Evolutionary conservation across 2,888 invertebrate genomes (phyloP).

Genomic region (Encarsia formosa): DNA sequence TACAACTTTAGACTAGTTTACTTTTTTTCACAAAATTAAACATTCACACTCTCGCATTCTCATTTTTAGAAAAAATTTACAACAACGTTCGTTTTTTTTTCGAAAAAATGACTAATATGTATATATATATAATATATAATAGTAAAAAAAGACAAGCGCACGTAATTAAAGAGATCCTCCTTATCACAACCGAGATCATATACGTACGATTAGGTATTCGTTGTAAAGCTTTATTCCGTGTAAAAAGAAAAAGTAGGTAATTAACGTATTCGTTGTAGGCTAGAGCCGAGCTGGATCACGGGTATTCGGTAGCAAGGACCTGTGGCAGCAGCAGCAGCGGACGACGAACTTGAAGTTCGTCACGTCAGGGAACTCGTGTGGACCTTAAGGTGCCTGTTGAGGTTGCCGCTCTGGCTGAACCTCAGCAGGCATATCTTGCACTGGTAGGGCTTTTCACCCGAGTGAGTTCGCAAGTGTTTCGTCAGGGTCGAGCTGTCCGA

Average conservation of each 20-base stretch:
- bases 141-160: too few relatives aligned
- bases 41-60: too few relatives aligned
- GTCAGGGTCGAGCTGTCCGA: constrained; percentile 98
- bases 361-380: constrained; percentile 63
- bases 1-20: constrained; percentile 29
- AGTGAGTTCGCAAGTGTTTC: constrained; percentile 89
- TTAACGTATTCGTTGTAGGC: constrained; percentile 24
- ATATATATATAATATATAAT: too few relatives aligned
- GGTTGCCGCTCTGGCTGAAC: constrained; percentile 97
- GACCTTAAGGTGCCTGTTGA: constrained; percentile 98
- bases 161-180: too few relatives aligned
- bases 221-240: too few relatives aligned
- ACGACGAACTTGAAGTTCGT: constrained; percentile 33
- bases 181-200: too few relatives aligned
- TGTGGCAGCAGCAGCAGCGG: constrained; percentile 37
- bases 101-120: too few relatives aligned
- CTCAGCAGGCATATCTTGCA: constrained; percentile 93
- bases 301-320: constrained; percentile 48
- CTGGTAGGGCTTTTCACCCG: constrained; percentile 95
- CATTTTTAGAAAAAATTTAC: too few relatives aligned
- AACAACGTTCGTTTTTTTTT: too few relatives aligned
- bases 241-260: too few relatives aligned
- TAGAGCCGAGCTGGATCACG: constrained; percentile 43
- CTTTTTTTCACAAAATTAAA: too few relatives aligned
- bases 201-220: too few relatives aligned